Evolutionary conservation across 2,888 invertebrate species (phyloP), one percentile per base, ranked within the genome.

Genomic region (Thera britannica): DNA sequence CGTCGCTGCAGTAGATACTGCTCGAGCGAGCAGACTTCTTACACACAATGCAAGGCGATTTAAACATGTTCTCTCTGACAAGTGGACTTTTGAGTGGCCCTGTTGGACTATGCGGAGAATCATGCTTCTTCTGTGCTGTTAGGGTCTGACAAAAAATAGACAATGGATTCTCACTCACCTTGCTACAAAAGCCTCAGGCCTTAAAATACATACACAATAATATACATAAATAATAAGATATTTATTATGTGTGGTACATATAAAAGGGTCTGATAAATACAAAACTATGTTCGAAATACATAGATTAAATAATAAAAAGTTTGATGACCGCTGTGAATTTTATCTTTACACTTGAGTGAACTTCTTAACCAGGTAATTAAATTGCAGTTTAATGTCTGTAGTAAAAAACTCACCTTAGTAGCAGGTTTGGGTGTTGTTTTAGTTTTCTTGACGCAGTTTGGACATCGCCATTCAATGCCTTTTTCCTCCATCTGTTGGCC

Each of bases 401-500:
- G 66, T 61, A 71, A 69, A 44, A 76, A 77, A 65, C 55, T 69
- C 65, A 62, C 89, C 83, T 88, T 89, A 63, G 73, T 76, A 7
- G 72, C 56, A 57, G 74, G 77, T 77, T 88, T 92, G 35, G 82
- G 71, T 38, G 82, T 75, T 36, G 77, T 49, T 74, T 91, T 92
- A n/a, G 84, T 81, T 74, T 95, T 96, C 84, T 95, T 96, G 12
- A 94, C 88, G 87, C 98, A 98, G 82, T 97, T 97, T 0, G 98
- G 96, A 86, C 98, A 98, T 70, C 96, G 95, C 98, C 98, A 98
- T 83, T 98, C 97, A 72, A 96, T 95, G 7, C 97, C 97, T 76
- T 97, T 96, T 63, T 96, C 95, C 86, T 99, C 98, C 97, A 99
- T 98, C 89, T 97, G 97, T 80, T 97, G 96, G 64, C 98, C 98